Conservation (phyloP, 1,140 invertebrate genomes). For the Drosophila sechellia region DNA sequence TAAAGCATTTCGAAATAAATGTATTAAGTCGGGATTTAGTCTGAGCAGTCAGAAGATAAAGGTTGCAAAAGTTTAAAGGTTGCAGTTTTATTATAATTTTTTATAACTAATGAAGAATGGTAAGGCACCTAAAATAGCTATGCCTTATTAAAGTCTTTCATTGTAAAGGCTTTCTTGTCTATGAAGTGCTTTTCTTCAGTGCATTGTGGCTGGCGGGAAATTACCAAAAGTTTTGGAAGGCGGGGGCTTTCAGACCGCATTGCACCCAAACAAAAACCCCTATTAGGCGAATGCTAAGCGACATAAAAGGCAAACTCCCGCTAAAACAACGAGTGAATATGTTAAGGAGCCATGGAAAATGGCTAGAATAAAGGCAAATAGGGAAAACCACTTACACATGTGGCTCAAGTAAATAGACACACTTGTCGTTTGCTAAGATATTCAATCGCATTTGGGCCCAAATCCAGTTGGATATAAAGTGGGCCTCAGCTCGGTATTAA, state of each 20-base stretch:
- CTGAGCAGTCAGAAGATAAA: background rate
- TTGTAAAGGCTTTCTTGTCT: background rate
- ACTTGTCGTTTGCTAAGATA: conserved; percentile 39
- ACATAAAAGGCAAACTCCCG: conserved; percentile 43
- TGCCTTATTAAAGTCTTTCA: too few species aligned
- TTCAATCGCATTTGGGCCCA: conserved; percentile 24
- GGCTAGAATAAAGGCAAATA: conserved; percentile 24
- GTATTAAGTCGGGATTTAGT: background rate
- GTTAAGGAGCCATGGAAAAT: conserved; percentile 26
- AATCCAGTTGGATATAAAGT: conserved; percentile 42
- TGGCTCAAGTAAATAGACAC: conserved; percentile 49
- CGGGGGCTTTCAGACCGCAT: conserved; percentile 28
- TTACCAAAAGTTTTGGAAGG: conserved; percentile 42
- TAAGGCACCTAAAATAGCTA: too few species aligned
- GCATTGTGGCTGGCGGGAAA: conserved; percentile 16
- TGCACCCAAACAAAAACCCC: conserved; percentile 46
- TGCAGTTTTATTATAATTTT: background rate
- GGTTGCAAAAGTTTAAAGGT: background rate
- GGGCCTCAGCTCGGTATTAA: conserved; percentile 18
- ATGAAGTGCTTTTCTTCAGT: conserved; percentile 3
- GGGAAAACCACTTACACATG: conserved; percentile 50
- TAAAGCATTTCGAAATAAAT: background rate
- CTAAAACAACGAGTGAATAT: conserved; percentile 33
- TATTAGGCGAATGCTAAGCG: conserved; percentile 58
- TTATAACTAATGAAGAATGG: too few species aligned